phyloP scores from a whole-genome alignment of 2,888 invertebrate species.

The Nowickia ferox region DNA sequence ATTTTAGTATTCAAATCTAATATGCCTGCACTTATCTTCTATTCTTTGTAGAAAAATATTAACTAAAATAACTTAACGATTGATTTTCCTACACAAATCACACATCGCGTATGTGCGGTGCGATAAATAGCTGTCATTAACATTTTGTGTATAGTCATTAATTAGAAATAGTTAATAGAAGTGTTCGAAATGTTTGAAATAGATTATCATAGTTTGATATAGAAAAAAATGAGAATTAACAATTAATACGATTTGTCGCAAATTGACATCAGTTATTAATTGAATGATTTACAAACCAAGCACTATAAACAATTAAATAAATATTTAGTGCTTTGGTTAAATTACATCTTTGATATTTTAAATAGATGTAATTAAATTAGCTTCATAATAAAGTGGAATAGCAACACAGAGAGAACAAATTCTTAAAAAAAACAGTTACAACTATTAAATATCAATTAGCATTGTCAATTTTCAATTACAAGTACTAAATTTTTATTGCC shows the following conservation, averaged over 20 bases:
- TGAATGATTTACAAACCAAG: not conserved
- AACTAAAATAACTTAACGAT: slow-evolving; percentile 10
- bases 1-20: no score
- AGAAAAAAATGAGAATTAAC: slow-evolving; percentile 21
- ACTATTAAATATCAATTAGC: no score
- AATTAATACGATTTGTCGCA: slow-evolving; percentile 52
- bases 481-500: no score
- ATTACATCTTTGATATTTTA: not conserved
- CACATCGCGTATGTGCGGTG: not conserved
- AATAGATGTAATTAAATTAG: no score
- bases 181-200: slow-evolving; percentile 26
- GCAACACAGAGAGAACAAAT: no score
- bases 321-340: slow-evolving; percentile 13
- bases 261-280: slow-evolving; percentile 33
- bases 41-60: not conserved
- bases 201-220: slow-evolving; percentile 32
- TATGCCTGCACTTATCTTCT: no score
- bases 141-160: slow-evolving; percentile 11
- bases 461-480: no score
- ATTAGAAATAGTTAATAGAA: slow-evolving; percentile 42
- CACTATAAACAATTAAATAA: slow-evolving; percentile 18
- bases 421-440: no score
- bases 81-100: slow-evolving; percentile 1
- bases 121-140: slow-evolving; percentile 7
- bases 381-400: no score